Conservation (phyloP, 2,797 vertebrate genomes). For the Neosilurus hyrtlii region DNA sequence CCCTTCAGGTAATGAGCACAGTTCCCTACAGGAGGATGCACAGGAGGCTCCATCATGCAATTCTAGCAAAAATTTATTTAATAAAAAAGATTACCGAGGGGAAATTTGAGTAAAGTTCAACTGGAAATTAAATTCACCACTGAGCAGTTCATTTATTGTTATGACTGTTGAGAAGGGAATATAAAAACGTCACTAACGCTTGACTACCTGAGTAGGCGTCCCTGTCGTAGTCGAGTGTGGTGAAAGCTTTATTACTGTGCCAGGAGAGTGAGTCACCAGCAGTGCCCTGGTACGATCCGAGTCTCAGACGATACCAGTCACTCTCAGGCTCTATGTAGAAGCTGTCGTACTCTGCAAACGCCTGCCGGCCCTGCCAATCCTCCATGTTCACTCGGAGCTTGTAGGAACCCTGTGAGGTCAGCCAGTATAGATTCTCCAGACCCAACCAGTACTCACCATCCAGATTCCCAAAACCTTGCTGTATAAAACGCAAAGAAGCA, state of each 20-base stretch:
- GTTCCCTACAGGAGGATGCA: constrained; percentile 73
- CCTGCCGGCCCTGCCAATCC: constrained; percentile 85
- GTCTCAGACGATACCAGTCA: constrained; percentile 83
- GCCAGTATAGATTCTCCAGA: constrained; percentile 82
- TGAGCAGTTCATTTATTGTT: neutral
- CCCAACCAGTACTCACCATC: constrained; percentile 92
- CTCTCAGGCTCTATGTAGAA: constrained; percentile 84
- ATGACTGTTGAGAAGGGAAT: neutral
- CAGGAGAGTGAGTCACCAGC: constrained; percentile 90
- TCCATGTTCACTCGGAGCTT: constrained; percentile 82
- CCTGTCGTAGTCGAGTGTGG: constrained; percentile 85
- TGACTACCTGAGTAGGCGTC: constrained; percentile 81
- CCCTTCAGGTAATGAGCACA: constrained; percentile 91
- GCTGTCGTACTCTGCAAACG: constrained; percentile 81
- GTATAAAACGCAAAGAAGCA: constrained; percentile 30
- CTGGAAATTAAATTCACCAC: neutral
- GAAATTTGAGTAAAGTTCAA: neutral
- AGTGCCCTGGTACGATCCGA: constrained; percentile 82
- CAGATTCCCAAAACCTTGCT: constrained; percentile 88
- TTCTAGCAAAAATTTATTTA: neutral
- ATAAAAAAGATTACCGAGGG: neutral
- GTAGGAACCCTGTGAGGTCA: constrained; percentile 78
- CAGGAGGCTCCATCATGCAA: neutral
- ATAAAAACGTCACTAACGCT: neutral
- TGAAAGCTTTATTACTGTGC: constrained; percentile 91